Percentiles rank a stretch among this genome's conserved stretches.
These are phyloP conservation scores for Pinna nobilis DNA, from an alignment of 1,140 invertebrate species.

Conservation along the genomic window DNA sequence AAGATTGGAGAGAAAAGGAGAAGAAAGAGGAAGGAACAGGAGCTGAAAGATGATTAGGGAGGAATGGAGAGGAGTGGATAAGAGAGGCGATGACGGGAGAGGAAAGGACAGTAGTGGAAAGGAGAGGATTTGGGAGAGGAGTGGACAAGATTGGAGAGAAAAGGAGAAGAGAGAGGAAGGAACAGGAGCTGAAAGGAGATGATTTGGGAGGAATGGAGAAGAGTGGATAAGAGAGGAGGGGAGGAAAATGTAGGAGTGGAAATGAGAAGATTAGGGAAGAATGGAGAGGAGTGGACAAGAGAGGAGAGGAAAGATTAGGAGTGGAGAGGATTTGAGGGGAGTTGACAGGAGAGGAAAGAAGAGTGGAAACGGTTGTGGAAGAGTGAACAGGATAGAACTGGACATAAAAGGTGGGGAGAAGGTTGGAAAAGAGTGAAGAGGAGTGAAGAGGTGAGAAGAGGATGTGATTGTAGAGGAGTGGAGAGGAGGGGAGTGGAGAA, in stretches of 20 bases:
- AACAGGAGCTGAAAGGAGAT: no score
- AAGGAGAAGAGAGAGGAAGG: not conserved
- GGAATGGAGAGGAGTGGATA: no score
- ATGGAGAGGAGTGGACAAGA: not conserved
- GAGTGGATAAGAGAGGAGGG: not conserved
- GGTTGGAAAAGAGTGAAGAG: not conserved
- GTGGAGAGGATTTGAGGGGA: not conserved
- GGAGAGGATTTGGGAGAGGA: not conserved
- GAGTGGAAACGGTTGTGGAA: not conserved
- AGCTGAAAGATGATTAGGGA: no score
- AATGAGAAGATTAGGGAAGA: not conserved
- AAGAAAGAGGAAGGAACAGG: no score
- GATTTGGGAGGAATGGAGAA: not conserved
- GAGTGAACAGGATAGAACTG: no score
- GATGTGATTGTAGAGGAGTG: not conserved
- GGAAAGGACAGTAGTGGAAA: no score
- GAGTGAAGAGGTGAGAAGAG: not conserved
- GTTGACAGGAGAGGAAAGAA: not conserved
- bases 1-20: no score
- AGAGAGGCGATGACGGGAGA: no score
- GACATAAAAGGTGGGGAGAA: not conserved
- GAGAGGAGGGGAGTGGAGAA: no score
- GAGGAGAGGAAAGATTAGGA: not conserved
- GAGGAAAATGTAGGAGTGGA: no score
- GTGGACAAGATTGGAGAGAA: not conserved